These are phyloP conservation scores for Oenanthe oenanthe DNA, from an alignment of 2,113 vertebrate species.

Conservation along the genomic window DNA sequence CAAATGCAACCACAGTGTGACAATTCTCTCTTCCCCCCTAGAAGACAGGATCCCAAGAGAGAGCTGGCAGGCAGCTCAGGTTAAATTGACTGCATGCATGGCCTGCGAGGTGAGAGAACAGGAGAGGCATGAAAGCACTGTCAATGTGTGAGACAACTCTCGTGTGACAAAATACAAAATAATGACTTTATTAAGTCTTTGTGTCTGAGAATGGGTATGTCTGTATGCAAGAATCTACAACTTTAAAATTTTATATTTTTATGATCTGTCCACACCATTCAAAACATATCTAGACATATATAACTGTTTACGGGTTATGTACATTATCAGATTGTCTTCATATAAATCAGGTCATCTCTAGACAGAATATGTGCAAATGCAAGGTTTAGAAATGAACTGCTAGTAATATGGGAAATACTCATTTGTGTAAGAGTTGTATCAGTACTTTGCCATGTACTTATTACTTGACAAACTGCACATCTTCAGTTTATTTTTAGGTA, in stretches of 20 bases:
- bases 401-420: not conserved
- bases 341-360: not conserved
- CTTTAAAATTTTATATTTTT: not conserved
- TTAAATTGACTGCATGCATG: not conserved
- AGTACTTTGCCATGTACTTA: not conserved
- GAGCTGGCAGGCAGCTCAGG: not conserved
- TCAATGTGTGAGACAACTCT: fast-evolving
- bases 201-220: not conserved
- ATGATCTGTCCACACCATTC: not conserved
- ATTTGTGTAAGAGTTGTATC: not conserved
- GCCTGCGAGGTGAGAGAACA: not conserved
- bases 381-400: not conserved
- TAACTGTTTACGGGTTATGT: not conserved
- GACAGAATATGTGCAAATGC: not conserved
- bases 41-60: not conserved
- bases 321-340: not conserved
- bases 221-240: not conserved
- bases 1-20: not conserved
- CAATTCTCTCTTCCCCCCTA: not conserved
- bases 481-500: not conserved
- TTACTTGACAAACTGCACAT: not conserved
- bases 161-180: not conserved
- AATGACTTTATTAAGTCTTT: not conserved
- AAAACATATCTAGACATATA: not conserved
- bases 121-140: not conserved